phyloP scores from a whole-genome alignment of 2,113 vertebrate genomes.

The Antechinus flavipes region DNA sequence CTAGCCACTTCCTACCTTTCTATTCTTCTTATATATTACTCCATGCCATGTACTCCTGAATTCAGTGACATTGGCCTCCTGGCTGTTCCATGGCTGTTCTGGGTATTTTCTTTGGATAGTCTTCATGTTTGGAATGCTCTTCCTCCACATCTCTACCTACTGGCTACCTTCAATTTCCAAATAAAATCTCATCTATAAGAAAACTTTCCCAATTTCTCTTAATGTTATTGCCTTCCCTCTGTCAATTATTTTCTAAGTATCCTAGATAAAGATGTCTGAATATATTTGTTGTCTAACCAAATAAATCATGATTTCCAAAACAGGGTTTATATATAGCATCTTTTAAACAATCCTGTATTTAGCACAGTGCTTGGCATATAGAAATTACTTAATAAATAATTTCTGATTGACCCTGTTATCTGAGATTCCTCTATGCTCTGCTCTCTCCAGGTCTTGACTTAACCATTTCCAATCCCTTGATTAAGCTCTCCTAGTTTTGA shows the following conservation, averaged over 20 bases:
- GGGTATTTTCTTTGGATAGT: background rate
- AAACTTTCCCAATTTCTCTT: background rate
- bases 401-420: background rate
- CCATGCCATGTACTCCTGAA: background rate
- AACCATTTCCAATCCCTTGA: background rate
- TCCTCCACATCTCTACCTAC: background rate
- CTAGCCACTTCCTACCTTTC: background rate
- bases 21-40: background rate
- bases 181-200: background rate
- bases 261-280: background rate
- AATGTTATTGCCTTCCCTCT: background rate
- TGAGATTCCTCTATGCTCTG: background rate
- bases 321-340: background rate
- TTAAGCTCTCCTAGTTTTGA: background rate
- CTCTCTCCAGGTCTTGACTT: background rate
- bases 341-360: background rate
- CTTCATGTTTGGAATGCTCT: background rate
- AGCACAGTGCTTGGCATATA: background rate
- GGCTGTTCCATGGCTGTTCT: background rate
- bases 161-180: background rate
- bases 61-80: background rate
- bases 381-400: background rate
- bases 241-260: background rate
- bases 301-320: background rate
- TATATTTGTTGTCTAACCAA: background rate